Evolutionary conservation across 1,140 invertebrate species (phyloP).

Genomic region (Saccostrea glomerata): DNA sequence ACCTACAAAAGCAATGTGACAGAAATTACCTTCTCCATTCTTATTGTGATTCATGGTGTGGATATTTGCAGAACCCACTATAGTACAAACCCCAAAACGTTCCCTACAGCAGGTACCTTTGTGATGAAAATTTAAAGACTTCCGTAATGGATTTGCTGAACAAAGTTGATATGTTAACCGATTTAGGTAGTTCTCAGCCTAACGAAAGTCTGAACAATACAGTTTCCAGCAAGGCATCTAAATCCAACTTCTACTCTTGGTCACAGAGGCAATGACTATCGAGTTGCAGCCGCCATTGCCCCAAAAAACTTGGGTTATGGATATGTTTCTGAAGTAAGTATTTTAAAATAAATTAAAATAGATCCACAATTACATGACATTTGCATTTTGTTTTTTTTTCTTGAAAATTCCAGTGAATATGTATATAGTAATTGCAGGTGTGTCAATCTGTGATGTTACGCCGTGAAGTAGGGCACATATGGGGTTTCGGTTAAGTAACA

Average conservation of each 20-base stretch:
- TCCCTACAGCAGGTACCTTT: not conserved
- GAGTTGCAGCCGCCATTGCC: conserved; percentile 5
- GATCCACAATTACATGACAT: not conserved
- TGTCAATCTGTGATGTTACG: conserved; percentile 9
- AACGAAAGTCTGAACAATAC: too few species aligned
- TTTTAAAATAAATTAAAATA: not conserved
- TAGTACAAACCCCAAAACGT: too few species aligned
- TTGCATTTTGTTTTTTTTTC: not conserved
- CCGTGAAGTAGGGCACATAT: too few species aligned
- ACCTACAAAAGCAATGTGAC: too few species aligned
- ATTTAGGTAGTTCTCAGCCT: not conserved
- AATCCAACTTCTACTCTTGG: not conserved
- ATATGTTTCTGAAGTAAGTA: conserved; percentile 49
- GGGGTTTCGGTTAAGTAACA: too few species aligned
- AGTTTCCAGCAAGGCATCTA: not conserved
- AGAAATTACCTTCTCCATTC: not conserved
- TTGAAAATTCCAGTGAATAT: not conserved
- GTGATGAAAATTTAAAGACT: not conserved
- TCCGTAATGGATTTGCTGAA: not conserved
- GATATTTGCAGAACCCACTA: not conserved
- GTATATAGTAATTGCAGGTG: not conserved
- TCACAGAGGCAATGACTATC: conserved; percentile 16
- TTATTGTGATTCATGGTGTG: conserved; percentile 34
- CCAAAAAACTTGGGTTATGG: conserved; percentile 45
- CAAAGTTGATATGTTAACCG: not conserved